A percentile compares a stretch with the other conserved stretches of the same genome.
Conservation (phyloP, 2,888 invertebrate genomes). For the Tipula unca region DNA sequence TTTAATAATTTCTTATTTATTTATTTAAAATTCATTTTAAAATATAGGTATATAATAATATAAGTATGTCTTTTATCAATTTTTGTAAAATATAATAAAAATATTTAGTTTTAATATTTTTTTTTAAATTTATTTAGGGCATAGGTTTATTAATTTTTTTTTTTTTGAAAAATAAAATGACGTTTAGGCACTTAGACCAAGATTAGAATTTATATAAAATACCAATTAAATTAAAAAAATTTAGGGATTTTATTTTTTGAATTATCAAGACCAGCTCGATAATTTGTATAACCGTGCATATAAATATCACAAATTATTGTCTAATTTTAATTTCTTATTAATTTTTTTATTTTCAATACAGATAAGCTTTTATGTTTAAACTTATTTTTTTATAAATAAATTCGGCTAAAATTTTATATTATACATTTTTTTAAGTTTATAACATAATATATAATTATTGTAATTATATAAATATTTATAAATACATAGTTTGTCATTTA, state of each 20-base stretch:
- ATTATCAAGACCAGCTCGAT: slow-evolving; percentile 4
- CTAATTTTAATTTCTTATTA: not conserved
- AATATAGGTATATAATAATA: not conserved
- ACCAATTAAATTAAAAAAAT: not conserved
- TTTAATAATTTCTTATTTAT: not conserved
- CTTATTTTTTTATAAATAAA: not conserved
- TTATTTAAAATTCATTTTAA: not conserved
- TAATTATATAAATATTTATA: not conserved
- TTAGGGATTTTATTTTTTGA: not conserved
- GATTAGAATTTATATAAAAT: not conserved
- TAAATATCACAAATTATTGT: slow-evolving; percentile 14
- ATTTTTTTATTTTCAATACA: not conserved
- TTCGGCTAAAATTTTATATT: not conserved
- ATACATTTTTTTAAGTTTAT: not conserved
- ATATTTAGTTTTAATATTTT: not conserved
- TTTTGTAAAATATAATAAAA: not conserved
- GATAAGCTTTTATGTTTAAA: not conserved
- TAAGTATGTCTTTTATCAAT: not conserved
- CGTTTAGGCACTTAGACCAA: not conserved
- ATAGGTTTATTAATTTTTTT: not conserved
- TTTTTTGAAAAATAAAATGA: not conserved
- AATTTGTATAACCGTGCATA: slow-evolving; percentile 3
- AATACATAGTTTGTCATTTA: not conserved
- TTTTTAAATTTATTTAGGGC: not conserved
- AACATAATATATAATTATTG: not conserved